Base-by-base conservation (phyloP, 30 jellyfish, hydroid and myxozoan genomes). In the Aurelia aurita region DNA sequence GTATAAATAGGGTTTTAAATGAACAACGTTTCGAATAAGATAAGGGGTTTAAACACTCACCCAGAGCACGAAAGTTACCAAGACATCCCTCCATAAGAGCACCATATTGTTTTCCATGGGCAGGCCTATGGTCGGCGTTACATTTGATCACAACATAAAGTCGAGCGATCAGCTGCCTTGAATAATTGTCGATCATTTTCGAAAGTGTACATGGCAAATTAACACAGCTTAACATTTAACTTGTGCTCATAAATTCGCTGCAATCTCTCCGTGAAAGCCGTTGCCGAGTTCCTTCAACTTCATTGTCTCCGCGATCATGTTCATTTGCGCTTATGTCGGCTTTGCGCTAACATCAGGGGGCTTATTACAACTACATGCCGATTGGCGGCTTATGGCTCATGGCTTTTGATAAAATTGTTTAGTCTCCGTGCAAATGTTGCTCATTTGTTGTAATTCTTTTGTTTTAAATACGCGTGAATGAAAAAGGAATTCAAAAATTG, bases 21-120 rank as follows among this genome's bases (percentile, higher is more conserved):
- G 9, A 5, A 3, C 51, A 39, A 39, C 0, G 15, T 39, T 39
- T 4, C 14, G 16, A 39, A 15, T 39, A 39, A 39, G 9, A 39
- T 39, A 39, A 39, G 12, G 5, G 16, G 51, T 39, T 39, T 39
- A 6, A 18, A 31, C 21, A 39, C 93, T 35, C 20, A 83, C 93
- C 93, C 86, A 83, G 21, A 83, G 66, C 57, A 69, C 87, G 31
- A 69, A 60, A 57, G 93, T 83, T 31, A 83, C 80, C 29, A 83
- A 53, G 58, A 83, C 59, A 83, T 83, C 93, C 75, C 87, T 83
- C 93, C 93, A 83, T 83, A 83, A 34, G 51, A 77, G 60, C 85
- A 65, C 69, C 93, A 83, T 83, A 74, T 57, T 83, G 87, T 71
- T 70, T 54, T 83, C 93, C 93, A 83, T 71, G 74, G 79, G 80